Base-by-base conservation (phyloP, 2,797 vertebrate genomes). In the Poecilia wingei region DNA sequence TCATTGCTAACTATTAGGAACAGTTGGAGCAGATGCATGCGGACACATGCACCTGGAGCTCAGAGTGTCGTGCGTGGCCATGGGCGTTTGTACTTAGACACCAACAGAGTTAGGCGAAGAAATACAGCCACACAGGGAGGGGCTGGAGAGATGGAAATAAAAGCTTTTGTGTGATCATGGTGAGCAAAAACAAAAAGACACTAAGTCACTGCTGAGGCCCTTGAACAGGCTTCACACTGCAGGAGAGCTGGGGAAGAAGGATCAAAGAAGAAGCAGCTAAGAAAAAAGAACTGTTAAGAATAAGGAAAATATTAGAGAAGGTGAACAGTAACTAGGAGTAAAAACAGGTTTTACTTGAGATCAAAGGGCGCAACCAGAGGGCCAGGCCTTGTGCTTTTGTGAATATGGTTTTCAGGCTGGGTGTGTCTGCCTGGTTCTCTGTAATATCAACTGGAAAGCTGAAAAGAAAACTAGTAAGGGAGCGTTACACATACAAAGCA, bases 401-500 rank as follows among this genome's bases (percentile, higher is more conserved):
- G 80, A 84, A 83, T 75, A 45, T 39, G 77, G 72, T 51, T 79
- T 55, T 78, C 76, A 76, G 33, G 25, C 71, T 61, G 77, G 83
- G 84, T 77, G 84, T 81, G 80, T 77, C 72, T 47, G n/a, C 79
- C 31, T 77, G n/a, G 83, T 82, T 86, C 64, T 86, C 71, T 74
- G 69, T 74, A 74, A 49, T 72, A 82, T 86, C 77, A 25, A 41
- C 9, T n/a, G 75, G 73, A 49, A 83, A 76, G 81, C 81, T 86
- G 70, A 86, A 87, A 76, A 81, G 55, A 45, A 77, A 71, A 81
- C 82, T 86, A 71, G 28, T 28, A 77, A 87, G 76, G 71, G 49
- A 87, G 78, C 57, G 43, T 85, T 86, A 80, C 84, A 88, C 92
- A 91, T 90, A 87, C 83, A 89, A 87, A 81, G 73, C 71, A 70